Conservation (phyloP, 2,113 vertebrate species). For the Nanger granti region DNA sequence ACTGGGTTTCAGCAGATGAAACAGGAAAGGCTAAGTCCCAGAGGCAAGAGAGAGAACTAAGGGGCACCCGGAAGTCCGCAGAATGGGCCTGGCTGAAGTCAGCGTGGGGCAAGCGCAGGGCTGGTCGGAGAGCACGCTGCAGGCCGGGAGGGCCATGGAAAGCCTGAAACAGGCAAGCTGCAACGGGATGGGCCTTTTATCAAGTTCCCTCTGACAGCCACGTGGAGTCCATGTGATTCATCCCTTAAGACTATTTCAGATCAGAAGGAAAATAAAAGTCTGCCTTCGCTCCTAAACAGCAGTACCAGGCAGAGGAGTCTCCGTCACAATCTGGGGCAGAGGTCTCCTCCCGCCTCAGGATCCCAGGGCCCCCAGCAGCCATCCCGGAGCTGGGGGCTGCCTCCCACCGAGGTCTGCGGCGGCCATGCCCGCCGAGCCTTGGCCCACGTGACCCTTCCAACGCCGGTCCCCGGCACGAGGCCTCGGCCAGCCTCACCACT, state of each 20-base stretch:
- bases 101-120: rapidly evolving
- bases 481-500: constrained; percentile 64
- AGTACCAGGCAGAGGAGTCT: neutral
- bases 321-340: neutral
- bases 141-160: neutral
- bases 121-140: neutral
- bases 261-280: neutral
- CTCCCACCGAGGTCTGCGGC: rapidly evolving
- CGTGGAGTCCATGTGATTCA: neutral
- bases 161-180: neutral
- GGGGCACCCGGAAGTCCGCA: neutral
- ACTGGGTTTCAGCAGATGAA: rapidly evolving
- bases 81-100: neutral
- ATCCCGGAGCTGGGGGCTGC: rapidly evolving
- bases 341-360: neutral
- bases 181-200: neutral
- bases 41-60: neutral
- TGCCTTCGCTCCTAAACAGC: neutral
- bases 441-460: neutral
- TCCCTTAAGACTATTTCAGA: neutral
- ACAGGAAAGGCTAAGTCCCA: neutral
- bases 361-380: neutral
- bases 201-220: neutral
- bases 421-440: neutral
- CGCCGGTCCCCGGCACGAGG: neutral